These are phyloP conservation scores for Amphimedon queenslandica DNA, from an alignment of 37 sponge, comb jelly and placozoan species.

Conservation along the genomic window DNA sequence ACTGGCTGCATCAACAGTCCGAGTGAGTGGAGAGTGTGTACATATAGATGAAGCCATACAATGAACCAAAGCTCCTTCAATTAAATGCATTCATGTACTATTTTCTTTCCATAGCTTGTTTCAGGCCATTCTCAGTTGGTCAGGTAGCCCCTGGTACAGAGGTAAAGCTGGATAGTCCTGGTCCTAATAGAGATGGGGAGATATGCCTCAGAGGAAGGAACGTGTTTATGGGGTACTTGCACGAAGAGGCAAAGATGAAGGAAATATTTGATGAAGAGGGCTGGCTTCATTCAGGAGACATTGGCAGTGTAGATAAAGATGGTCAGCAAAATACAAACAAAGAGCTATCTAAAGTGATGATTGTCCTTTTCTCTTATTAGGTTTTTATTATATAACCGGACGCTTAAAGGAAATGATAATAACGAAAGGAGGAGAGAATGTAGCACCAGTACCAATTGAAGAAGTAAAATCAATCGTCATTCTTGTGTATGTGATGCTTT, in stretches of 20 bases:
- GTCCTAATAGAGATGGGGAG: conserved; percentile 34
- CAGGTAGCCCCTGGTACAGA: conserved; percentile 77
- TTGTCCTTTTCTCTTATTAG: conserved; percentile 20
- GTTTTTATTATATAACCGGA: conserved; percentile 88
- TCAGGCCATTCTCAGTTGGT: conserved; percentile 69
- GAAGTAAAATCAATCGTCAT: conserved; percentile 20
- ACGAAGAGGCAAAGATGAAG: conserved; percentile 79
- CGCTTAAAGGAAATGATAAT: conserved; percentile 94
- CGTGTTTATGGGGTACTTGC: conserved; percentile 96
- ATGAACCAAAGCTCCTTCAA: too few relatives aligned
- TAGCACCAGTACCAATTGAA: conserved; percentile 95
- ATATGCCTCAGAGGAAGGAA: conserved; percentile 90
- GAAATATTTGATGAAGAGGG: conserved; percentile 92
- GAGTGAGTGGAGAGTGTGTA: too few relatives aligned
- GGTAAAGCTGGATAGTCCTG: conserved; percentile 82
- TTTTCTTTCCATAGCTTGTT: conserved; percentile 23
- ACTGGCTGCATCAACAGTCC: conserved; percentile 76
- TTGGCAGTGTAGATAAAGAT: conserved; percentile 78
- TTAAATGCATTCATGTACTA: too few relatives aligned
- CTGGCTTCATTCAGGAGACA: conserved; percentile 96
- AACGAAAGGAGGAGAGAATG: conserved; percentile 94
- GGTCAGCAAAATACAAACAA: conserved; percentile 27
- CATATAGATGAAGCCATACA: too few relatives aligned
- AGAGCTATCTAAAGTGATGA: not conserved
- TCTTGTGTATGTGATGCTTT: not conserved